Base-by-base conservation (phyloP, 2,797 vertebrate species). In the Phylloscopus collybita region DNA sequence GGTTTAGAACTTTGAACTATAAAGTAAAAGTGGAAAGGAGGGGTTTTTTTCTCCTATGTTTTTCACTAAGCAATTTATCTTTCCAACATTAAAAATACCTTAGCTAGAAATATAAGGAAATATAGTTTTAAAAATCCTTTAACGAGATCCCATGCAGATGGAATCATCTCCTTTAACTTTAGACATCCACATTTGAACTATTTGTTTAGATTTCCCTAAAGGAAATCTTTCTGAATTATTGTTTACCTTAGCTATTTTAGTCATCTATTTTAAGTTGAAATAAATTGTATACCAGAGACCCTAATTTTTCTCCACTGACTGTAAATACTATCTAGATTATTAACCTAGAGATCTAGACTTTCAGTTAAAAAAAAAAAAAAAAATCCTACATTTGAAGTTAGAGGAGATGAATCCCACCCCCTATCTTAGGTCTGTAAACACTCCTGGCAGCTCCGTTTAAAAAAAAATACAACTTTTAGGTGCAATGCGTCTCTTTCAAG, bases 1-100 rank as follows among this genome's bases (percentile, higher is more conserved):
- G 17, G 16, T 94, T 54, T 15, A 75, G 14, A n/a, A 72, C 11
- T 70, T 80, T 73, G 69, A 93, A 40, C 18, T 12, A 29, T 17
- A 60, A 74, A 32, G 1, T 26, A 69, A 36, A 76, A 51, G 49
- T 60, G 10, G 65, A 65, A 66, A 56, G 16, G 3, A 6, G 2
- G 3, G 5, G 0, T 3, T 8, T 51, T 51, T 23, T 57, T 9
- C 17, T 6, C 8, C 12, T 30, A 5, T 20, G 1, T 4, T 25
- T 38, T 3, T 1, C 4, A 6, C 13, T 59, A 70, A 66, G 5
- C 4, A 66, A 2, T 53, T 59, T 69, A 13, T 4, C 8, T 66
- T 80, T 86, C 44, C 27, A 53, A 8, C 13, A 65, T 20, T 57
- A 50, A 42, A 72, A 22, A 53, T 69, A 29, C 4, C 0, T 76